Base-by-base conservation (phyloP, 2,113 vertebrate species). In the Abramis brama region DNA sequence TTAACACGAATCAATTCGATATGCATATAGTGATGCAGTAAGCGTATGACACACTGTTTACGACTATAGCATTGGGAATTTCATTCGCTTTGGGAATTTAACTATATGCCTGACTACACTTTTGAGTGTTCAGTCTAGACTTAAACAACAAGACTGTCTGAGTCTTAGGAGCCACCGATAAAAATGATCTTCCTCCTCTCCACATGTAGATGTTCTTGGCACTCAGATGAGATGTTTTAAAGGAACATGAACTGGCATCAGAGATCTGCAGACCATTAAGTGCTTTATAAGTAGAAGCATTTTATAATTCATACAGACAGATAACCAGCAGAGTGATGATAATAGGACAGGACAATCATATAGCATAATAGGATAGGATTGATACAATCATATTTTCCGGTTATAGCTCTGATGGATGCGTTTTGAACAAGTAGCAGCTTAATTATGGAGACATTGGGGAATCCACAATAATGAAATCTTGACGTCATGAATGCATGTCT, bases 231-330 rank as follows among this genome's bases (percentile, higher is more conserved):
- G 17, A 70, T 70, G 30, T 70, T 70, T 70, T 70, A 70, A 70
- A 36, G 7, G 55, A 57, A 57, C 55, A 19, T 57, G 55, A 57
- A 57, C 19, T 23, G 55, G 55, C 55, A 57, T 57, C 25, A 1
- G 21, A 73, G 70, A 43, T 73, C 36, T 73, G 39, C 6, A 73
- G 70, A 13, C 9, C 21, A 73, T 39, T 73, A 23, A 71, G 70
- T 43, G 68, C 66, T 73, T 39, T 71, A 27, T 64, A 27, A 71
- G 70, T 23, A 73, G 30, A 71, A 39, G 68, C 68, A 36, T 66
- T 33, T 33, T 33, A 66, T 39, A 71, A 10, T 71, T 71, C 68
- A 43, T 3, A 23, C 70, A 11, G 70, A 73, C 36, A 43, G 36
- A 73, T 43, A 73, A 73, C 8, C 33, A 43, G 68, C 12, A 5